Base-by-base conservation (phyloP, 2,113 vertebrate species). In the Rhizomys pruinosus region DNA sequence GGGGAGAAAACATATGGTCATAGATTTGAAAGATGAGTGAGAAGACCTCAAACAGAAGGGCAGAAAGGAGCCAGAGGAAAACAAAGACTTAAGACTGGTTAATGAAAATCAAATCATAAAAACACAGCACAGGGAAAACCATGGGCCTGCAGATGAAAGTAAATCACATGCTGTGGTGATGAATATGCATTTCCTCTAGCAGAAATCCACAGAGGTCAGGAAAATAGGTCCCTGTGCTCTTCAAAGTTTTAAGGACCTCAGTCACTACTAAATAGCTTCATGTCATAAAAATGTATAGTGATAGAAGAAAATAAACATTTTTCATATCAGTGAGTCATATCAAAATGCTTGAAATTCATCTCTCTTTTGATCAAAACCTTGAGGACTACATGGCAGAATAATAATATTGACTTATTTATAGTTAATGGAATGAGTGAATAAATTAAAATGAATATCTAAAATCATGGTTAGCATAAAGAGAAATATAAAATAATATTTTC, bases 241-340 rank as follows among this genome's bases (percentile, higher is more conserved):
- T 93, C 19, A 86, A 79, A 17, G 10, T 59, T 11, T 55, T 47
- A 42, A 12, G 17, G 69, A 68, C 8, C 66, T 42, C 10, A n/a
- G 32, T n/a, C 34, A 47, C n/a, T 66, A 59, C 7, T 79, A 44
- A 73, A 73, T 42, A 86, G 34, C 32, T 80, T 19, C 59, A 22
- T 92, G 37, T 73, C 90, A 85, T 59, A 59, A 86, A 73, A 64
- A 89, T 39, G 57, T 9, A 61, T 16, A 17, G 4, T 8, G 59
- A 32, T n/a, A 57, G 68, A 22, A 94, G 59, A 89, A 87, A 79
- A 76, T 10, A 90, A 5, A 55, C 34, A 32, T 32, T 95, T 90
- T 85, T 69, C 59, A 61, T 42, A 34, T 61, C 47, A 89, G 22
- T 68, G 23, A 66, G 11, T 44, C 10, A 7, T 77, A 44, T 23